Evolutionary conservation across 2,888 invertebrate genomes (phyloP).

Genomic region (Zeuzera pyrina): DNA sequence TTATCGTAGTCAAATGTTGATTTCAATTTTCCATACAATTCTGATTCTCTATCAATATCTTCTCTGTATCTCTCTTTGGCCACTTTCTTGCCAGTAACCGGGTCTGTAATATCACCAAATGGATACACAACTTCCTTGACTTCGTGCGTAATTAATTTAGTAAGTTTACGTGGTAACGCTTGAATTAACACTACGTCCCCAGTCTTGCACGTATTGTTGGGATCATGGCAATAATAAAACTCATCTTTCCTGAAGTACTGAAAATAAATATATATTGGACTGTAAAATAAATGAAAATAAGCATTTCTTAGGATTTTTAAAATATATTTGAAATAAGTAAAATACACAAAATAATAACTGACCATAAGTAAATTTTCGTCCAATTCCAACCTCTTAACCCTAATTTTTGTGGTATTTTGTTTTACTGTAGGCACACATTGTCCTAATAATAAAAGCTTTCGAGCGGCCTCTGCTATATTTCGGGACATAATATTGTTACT

Average conservation of each 20-base stretch:
- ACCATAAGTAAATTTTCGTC: conserved; percentile 87
- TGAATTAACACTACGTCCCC: conserved; percentile 89
- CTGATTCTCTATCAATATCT: conserved; percentile 76
- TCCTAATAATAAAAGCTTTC: conserved; percentile 77
- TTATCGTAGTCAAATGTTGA: conserved; percentile 82
- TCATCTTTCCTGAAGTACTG: conserved; percentile 86
- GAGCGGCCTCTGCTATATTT: conserved; percentile 52
- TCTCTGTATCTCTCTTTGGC: conserved; percentile 83
- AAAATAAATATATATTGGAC: conserved; percentile 22
- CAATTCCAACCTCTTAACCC: conserved; percentile 81
- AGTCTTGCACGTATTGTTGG: conserved; percentile 81
- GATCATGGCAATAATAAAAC: conserved; percentile 84
- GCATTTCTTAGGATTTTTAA: background rate
- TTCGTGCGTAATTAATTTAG: conserved; percentile 84
- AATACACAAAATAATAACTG: no score
- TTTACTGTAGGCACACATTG: conserved; percentile 86
- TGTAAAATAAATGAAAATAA: background rate
- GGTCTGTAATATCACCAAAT: conserved; percentile 89
- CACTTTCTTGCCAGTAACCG: conserved; percentile 85
- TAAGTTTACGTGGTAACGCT: conserved; percentile 79
- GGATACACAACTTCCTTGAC: conserved; percentile 86
- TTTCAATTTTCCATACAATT: conserved; percentile 79
- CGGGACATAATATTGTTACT: conserved; percentile 50
- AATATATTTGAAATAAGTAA: background rate
- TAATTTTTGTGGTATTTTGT: conserved; percentile 84